A percentile compares a stretch with the other conserved stretches of the same genome.
phyloP scores from a whole-genome alignment of 2,888 invertebrate genomes.

The Sphaerophoria taeniata region DNA sequence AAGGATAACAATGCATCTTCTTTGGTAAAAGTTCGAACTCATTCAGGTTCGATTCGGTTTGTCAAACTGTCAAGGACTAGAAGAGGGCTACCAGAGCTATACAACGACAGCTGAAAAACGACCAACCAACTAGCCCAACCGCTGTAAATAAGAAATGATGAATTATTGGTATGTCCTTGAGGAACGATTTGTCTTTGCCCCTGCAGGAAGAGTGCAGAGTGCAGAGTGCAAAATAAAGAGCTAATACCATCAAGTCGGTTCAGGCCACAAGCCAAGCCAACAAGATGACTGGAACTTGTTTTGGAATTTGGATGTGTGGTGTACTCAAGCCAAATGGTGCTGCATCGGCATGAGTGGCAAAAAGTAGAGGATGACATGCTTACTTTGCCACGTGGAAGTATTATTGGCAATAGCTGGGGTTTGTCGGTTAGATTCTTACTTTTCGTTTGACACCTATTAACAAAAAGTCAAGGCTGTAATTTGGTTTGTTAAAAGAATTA shows the following conservation, averaged over 20 bases:
- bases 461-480: no score
- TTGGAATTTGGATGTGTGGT: slow-evolving; percentile 6
- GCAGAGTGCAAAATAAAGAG: not conserved
- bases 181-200: slow-evolving; percentile 53
- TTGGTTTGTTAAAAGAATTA: no score
- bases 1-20: slow-evolving; percentile 57
- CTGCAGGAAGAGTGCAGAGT: not conserved
- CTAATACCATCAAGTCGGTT: no score
- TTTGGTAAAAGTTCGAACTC: slow-evolving; percentile 66
- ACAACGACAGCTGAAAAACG: no score
- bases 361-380: not conserved
- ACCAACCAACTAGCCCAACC: not conserved
- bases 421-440: not conserved
- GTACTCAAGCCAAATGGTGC: slow-evolving; percentile 32
- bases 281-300: not conserved
- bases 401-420: slow-evolving; percentile 1
- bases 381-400: slow-evolving; percentile 2
- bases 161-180: slow-evolving; percentile 67
- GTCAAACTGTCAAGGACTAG: slow-evolving; percentile 66
- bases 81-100: slow-evolving; percentile 13
- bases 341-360: slow-evolving; percentile 38
- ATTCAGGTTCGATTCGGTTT: slow-evolving; percentile 73
- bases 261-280: no score
- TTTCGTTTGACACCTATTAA: no score
- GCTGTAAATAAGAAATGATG: slow-evolving; percentile 67